Base-by-base conservation (phyloP, 2,113 vertebrate species). In the Lophotis ruficrista region DNA sequence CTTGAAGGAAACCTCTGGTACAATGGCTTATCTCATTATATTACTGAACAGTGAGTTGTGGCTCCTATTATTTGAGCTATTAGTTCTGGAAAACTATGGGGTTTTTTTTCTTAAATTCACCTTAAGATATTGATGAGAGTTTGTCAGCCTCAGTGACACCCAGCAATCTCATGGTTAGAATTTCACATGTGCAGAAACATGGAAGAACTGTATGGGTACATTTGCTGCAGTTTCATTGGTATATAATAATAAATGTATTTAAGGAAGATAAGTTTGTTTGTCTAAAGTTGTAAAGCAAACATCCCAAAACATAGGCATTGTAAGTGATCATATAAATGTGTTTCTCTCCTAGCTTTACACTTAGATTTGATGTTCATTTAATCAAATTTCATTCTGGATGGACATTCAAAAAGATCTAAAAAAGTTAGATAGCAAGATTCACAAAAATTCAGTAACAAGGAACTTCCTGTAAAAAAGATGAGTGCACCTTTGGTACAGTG, bases 151-250 rank as follows among this genome's bases (percentile, higher is more conserved):
- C 12, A 43, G 23, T 50, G 15, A 60, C 19, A 62, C 5, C 16
- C 27, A 62, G 33, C 7, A 62, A 33, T 8, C 38, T 80, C 18
- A 38, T 3, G 51, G 35, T 33, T 61, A 56, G 6, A 48, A 37
- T 65, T 87, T 79, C 17, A 47, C 14, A 5, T 11, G 7, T n/a
- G 23, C 20, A 90, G 70, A 75, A 89, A 70, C 14, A 21, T 17
- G 10, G 25, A 31, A 70, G 20, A 87, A 65, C 6, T 7, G 0
- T 38, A 8, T 45, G 1, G 30, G 12, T 47, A 16, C 0, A 0
- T 82, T 71, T 77, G 17, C 12, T 80, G 19, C 14, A 61, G 9
- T 72, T 83, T 87, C 16, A 61, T 75, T 24, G 16, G 22, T 47
- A 47, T 24, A 23, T 41, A 75, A 38, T 8, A 68, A 31, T 22